A percentile compares a stretch with the other conserved stretches of the same genome.
These are phyloP conservation scores for Antheraea yamamai DNA, from an alignment of 2,888 invertebrate genomes.

Conservation along the genomic window DNA sequence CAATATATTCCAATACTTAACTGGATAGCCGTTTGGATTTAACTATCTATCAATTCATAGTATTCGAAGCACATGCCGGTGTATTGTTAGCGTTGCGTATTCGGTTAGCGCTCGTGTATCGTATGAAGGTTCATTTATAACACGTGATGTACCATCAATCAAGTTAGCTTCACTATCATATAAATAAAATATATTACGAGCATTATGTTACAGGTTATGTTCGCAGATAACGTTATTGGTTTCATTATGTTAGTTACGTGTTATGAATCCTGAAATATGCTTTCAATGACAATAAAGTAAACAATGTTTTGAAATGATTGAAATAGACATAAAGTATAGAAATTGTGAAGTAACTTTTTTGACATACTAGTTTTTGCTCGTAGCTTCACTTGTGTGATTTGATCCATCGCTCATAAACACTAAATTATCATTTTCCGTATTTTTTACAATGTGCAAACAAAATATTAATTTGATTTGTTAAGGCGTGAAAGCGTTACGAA, in stretches of 20 bases:
- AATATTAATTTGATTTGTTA: too few species aligned
- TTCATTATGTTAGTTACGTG: conserved; percentile 3
- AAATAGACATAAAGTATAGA: background rate
- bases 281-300: background rate
- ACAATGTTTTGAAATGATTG: background rate
- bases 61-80: background rate
- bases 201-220: background rate
- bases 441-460: too few species aligned
- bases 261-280: background rate
- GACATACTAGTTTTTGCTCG: too few species aligned
- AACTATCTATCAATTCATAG: background rate
- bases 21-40: background rate
- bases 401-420: too few species aligned
- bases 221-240: background rate
- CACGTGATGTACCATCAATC: conserved; percentile 28
- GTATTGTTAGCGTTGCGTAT: conserved; percentile 1
- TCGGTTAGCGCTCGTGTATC: conserved; percentile 17
- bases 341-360: background rate
- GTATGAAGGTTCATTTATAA: conserved; percentile 33
- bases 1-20: background rate
- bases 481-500: too few species aligned
- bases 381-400: too few species aligned
- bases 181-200: conserved; percentile 11
- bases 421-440: too few species aligned
- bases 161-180: conserved; percentile 29